Evolutionary conservation across 2,113 vertebrate genomes (phyloP).

Genomic region (Megaceryle torquata): DNA sequence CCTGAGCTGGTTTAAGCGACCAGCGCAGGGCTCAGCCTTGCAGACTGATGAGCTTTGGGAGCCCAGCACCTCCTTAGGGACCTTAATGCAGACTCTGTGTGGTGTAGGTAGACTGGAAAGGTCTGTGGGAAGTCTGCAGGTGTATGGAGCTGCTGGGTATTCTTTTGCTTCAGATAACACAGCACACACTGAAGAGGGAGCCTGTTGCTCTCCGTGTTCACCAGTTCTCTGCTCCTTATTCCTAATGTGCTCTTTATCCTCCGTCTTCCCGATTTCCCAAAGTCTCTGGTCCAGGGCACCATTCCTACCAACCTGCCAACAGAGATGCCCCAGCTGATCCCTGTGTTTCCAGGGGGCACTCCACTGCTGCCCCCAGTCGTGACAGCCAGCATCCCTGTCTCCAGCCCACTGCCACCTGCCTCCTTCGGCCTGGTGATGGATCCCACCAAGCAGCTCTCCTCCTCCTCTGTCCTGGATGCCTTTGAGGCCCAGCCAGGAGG

Average conservation of each 20-base stretch:
- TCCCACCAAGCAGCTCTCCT: conserved; percentile 76
- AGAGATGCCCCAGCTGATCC: conserved; percentile 85
- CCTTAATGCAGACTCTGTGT: not conserved
- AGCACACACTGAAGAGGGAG: rapidly evolving
- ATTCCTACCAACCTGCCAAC: conserved; percentile 82
- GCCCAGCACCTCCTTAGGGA: not conserved
- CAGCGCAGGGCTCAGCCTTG: not conserved
- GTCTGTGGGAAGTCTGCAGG: not conserved
- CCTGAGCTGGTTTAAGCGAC: not conserved
- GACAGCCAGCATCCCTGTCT: conserved; percentile 76
- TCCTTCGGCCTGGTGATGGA: conserved; percentile 81
- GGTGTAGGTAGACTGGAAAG: not conserved
- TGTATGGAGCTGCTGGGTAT: not conserved
- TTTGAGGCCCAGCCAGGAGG: conserved; percentile 64
- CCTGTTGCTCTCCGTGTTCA: not conserved
- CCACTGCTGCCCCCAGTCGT: conserved; percentile 79
- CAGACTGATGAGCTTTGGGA: not conserved
- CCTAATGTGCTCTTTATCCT: not conserved
- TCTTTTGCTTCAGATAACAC: not conserved
- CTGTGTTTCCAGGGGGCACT: conserved; percentile 75
- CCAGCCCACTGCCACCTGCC: conserved; percentile 78
- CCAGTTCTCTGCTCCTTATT: not conserved
- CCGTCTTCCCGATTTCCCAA: not conserved
- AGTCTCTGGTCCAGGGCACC: conserved; percentile 82
- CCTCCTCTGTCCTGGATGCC: conserved; percentile 82